Base-by-base conservation (phyloP, 2,888 invertebrate genomes). In the Eueremaeus valkanovi region DNA sequence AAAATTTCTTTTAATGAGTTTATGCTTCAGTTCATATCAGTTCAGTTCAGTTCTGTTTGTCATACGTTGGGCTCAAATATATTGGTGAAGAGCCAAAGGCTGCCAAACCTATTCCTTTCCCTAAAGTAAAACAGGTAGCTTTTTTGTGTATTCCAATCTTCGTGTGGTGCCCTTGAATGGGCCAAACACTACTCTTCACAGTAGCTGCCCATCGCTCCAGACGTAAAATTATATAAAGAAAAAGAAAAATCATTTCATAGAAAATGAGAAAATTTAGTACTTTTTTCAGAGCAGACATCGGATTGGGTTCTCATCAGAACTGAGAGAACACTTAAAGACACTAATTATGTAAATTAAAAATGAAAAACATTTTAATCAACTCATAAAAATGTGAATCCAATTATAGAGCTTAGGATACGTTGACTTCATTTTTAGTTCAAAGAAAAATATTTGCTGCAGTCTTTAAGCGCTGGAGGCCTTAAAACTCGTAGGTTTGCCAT, bases 11-110 rank as follows among this genome's bases (percentile, higher is more conserved):
- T 66, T 58, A 66, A 66, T 66, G 66, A 66, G 66, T 66, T 66
- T 66, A 66, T 66, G 66, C 66, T 66, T 66, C 66, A 66, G 36
- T 66, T 66, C n/a, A n/a, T n/a, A n/a, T n/a, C n/a, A n/a, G n/a
- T n/a, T n/a, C n/a, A n/a, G n/a, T n/a, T n/a, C n/a, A n/a, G 13
- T 49, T 49, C 31, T 36, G 33, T 66, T 66, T 66, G 66, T 68
- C 42, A 31, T 27, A 61, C 31, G 61, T 27, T 31, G 29, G 18
- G 29, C 31, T 31, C 29, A 63, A 63, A 63, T 63, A 63, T 63
- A 24, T 31, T 6, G 9, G 18, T 8, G 42, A 31, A 68, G 6
- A 33, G 66, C 66, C 66, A 33, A 33, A 18, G 66, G 66, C 66
- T 66, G 21, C 33, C 66, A 36, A 66, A 66, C 33, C 66, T 66